Evolutionary conservation across 2,113 vertebrate species (phyloP).

Genomic region (Microtus richardsoni): DNA sequence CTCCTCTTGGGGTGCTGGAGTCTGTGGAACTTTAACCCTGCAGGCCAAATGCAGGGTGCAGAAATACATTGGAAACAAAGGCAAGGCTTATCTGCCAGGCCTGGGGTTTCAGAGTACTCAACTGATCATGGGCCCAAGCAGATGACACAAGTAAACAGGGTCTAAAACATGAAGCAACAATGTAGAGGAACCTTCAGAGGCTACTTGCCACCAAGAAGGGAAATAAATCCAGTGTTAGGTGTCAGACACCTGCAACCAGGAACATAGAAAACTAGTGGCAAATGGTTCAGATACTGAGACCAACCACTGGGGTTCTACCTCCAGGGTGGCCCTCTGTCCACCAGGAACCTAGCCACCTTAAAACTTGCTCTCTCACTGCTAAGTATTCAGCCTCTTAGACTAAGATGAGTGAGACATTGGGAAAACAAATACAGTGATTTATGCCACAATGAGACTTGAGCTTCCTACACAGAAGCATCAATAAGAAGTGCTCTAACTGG

Average conservation of each 20-base stretch:
- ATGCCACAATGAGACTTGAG: neutral
- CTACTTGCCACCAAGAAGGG: neutral
- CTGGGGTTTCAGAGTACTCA: neutral
- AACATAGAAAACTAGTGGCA: neutral
- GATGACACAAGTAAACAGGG: neutral
- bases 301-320: neutral
- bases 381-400: neutral
- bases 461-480: neutral
- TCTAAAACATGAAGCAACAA: neutral
- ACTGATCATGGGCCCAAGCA: rapidly evolving
- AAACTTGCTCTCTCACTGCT: neutral
- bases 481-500: neutral
- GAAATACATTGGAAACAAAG: neutral
- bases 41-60: neutral
- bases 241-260: neutral
- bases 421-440: neutral
- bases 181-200: neutral
- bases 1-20: slow-evolving; percentile 76
- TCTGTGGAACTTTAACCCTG: slow-evolving; percentile 86
- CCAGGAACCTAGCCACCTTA: rapidly evolving
- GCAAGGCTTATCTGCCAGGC: neutral
- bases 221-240: too few relatives aligned
- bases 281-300: neutral
- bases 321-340: neutral
- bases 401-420: neutral